These are phyloP conservation scores for Lepidostoma basale DNA, from an alignment of 1,140 invertebrate genomes.

Conservation along the genomic window DNA sequence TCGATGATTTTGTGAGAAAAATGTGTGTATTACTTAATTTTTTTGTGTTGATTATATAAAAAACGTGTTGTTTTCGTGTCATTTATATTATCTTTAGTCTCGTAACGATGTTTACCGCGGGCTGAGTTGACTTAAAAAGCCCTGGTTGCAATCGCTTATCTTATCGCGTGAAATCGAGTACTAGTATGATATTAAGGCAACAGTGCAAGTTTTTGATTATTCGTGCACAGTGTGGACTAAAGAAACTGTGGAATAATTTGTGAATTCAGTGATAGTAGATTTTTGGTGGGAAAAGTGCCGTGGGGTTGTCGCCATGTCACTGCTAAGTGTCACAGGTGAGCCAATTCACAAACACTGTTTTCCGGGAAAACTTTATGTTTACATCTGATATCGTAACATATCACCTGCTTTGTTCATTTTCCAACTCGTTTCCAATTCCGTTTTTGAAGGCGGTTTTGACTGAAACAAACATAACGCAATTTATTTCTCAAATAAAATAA, in stretches of 20 bases:
- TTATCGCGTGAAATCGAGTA: slow-evolving; percentile 19
- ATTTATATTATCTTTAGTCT: neutral
- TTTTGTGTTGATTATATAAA: neutral
- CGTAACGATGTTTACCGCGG: neutral
- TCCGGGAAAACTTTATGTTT: slow-evolving; percentile 22
- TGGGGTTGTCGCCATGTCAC: slow-evolving; percentile 56
- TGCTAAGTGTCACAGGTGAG: slow-evolving; percentile 62
- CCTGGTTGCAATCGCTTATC: neutral
- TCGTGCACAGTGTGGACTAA: neutral
- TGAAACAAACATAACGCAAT: too few species aligned
- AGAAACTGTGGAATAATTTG: slow-evolving; percentile 3
- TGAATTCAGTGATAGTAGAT: slow-evolving; percentile 19
- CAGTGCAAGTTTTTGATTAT: slow-evolving; percentile 32
- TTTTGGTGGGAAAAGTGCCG: slow-evolving; percentile 35
- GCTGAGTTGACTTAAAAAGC: neutral
- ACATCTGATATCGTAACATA: too few species aligned
- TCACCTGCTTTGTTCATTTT: too few species aligned
- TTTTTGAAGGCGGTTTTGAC: too few species aligned
- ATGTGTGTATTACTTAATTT: neutral
- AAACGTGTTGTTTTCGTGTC: neutral
- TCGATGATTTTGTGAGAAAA: slow-evolving; percentile 13
- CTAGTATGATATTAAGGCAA: slow-evolving; percentile 27
- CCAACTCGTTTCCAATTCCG: too few species aligned
- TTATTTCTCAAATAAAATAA: too few species aligned
- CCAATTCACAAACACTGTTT: neutral